Evolutionary conservation across 2,113 vertebrate genomes (phyloP).

Genomic region (Indri indri): DNA sequence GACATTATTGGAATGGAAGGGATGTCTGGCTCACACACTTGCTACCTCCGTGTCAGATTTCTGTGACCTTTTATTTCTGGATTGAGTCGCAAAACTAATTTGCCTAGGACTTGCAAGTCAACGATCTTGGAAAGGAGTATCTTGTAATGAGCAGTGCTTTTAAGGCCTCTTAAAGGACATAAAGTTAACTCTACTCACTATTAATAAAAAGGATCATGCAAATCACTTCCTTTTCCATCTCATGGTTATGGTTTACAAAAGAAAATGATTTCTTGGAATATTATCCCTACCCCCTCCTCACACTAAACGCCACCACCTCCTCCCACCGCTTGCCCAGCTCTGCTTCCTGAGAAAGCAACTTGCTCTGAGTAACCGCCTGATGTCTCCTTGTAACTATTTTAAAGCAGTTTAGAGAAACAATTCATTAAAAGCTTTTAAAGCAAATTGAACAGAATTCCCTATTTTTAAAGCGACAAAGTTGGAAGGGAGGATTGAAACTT

Average conservation of each 20-base stretch:
- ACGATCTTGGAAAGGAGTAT: slow-evolving; percentile 49
- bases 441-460: not conserved
- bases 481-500: not conserved
- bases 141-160: slow-evolving; percentile 24
- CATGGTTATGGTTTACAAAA: not conserved
- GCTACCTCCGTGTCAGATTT: slow-evolving; percentile 24
- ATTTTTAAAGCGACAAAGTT: slow-evolving; percentile 16
- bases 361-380: not conserved
- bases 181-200: slow-evolving; percentile 43
- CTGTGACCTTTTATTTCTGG: slow-evolving; percentile 10
- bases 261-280: slow-evolving; percentile 32
- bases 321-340: not conserved
- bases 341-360: not conserved
- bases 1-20: slow-evolving; percentile 43
- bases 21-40: slow-evolving; percentile 25
- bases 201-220: slow-evolving; percentile 19
- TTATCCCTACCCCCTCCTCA: not conserved
- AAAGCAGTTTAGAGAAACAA: slow-evolving; percentile 12
- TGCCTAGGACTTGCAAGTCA: slow-evolving; percentile 47
- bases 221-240: slow-evolving; percentile 32
- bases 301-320: not conserved
- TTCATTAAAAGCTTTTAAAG: slow-evolving; percentile 4
- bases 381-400: not conserved
- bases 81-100: slow-evolving; percentile 35
- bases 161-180: slow-evolving; percentile 10